Base-by-base conservation (phyloP, 2,888 invertebrate genomes). In the Dromius quadrimaculatus region DNA sequence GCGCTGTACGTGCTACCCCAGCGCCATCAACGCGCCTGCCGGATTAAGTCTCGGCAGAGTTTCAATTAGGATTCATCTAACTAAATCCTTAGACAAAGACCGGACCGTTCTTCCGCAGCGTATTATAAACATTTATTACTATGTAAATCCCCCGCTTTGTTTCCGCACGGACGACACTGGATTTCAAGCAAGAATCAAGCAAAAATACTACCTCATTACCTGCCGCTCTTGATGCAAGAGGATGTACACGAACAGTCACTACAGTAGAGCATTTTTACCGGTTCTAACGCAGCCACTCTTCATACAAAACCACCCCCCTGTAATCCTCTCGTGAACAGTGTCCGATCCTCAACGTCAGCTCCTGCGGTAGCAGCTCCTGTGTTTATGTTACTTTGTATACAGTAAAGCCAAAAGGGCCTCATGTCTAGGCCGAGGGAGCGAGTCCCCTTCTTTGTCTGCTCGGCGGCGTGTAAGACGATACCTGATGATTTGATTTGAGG, bases 51-150 rank as follows among this genome's bases (percentile, higher is more conserved):
- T 6, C 71, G 20, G 47, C 71, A 63, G 71, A 50, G 71, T 71
- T 71, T 71, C 71, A 71, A 71, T 71, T 71, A 71, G 71, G 71
- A 71, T 71, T 63, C 71, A 71, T 71, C 71, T 71, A 64, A 71
- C 71, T 71, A 71, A 71, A 71, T 63, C 71, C 71, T 71, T 71
- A 71, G 71, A 71, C 71, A 71, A 71, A 71, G 71, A 71, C 63
- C 45, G 63, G 63, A 63, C 71, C 61, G 54, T 28, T 57, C 54
- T 64, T 22, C 54, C 62, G 63, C 54, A 62, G n/a, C 71, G 71
- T 63, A 71, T 64, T 63, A 71, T 71, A 62, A 71, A 71, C 71
- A 71, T 71, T 71, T 71, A 71, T 71, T 71, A 71, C 71, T 71
- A 71, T 71, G 71, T 71, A 71, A 71, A 71, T 71, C 71, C 71